Percentiles rank a stretch among this genome's conserved stretches.
phyloP scores from a whole-genome alignment of 2,797 vertebrate species.

The Sebastes elongatus region DNA sequence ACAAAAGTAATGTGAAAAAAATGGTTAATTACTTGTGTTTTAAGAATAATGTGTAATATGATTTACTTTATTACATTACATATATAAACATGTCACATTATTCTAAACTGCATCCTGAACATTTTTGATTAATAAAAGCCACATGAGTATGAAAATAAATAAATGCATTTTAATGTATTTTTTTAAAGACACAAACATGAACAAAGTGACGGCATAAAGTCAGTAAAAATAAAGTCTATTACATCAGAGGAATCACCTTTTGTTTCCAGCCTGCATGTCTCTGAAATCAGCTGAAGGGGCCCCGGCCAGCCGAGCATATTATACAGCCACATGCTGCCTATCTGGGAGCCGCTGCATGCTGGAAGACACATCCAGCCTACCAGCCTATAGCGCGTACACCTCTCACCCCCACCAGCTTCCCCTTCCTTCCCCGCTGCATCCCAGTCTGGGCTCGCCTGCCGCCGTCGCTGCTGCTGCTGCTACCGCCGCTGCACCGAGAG shows the following conservation, averaged over 20 bases:
- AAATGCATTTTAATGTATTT: not conserved
- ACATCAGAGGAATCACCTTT: constrained; percentile 48
- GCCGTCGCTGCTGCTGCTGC: constrained; percentile 40
- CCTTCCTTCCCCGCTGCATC: constrained; percentile 63
- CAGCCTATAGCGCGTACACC: constrained; percentile 54
- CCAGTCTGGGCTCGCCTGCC: constrained; percentile 70
- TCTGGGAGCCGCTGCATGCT: constrained; percentile 55
- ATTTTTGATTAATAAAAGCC: not conserved
- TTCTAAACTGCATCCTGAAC: not conserved
- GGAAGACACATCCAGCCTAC: constrained; percentile 70
- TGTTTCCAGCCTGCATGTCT: constrained; percentile 46
- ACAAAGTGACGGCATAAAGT: not conserved
- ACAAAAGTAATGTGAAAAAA: not conserved
- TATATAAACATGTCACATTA: not conserved
- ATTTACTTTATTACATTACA: not conserved
- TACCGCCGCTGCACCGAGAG: constrained; percentile 69
- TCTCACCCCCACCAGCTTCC: constrained; percentile 61
- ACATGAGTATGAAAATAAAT: not conserved
- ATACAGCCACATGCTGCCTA: constrained; percentile 64
- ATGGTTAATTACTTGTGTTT: not conserved
- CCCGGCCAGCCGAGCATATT: constrained; percentile 36
- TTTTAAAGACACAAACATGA: not conserved
- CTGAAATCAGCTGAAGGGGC: constrained; percentile 44
- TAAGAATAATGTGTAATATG: not conserved
- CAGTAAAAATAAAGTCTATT: constrained; percentile 9